A percentile compares a stretch with the other conserved stretches of the same genome.
These are phyloP conservation scores for Megalops cyprinoides DNA, from an alignment of 2,797 vertebrate genomes.

Conservation along the genomic window DNA sequence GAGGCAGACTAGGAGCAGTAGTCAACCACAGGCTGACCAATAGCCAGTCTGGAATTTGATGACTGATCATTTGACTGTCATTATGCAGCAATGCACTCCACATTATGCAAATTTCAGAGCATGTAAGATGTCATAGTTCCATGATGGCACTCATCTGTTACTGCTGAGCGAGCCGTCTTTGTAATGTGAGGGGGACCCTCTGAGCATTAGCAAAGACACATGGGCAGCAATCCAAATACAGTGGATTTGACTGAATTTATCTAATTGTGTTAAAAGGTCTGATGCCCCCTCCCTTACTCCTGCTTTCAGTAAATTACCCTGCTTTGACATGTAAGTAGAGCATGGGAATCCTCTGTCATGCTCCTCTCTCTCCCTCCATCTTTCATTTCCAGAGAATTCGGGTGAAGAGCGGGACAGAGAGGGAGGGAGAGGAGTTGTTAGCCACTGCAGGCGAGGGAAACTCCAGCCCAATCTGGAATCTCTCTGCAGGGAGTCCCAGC, in stretches of 20 bases:
- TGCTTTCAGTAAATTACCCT: slow-evolving; percentile 18
- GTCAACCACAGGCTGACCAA: too few relatives aligned
- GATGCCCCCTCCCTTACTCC: slow-evolving; percentile 18
- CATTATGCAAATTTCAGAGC: too few relatives aligned
- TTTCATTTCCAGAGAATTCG: neutral
- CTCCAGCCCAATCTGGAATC: neutral
- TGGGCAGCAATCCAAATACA: neutral
- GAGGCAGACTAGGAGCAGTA: neutral
- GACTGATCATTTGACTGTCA: too few relatives aligned
- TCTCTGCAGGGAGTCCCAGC: neutral
- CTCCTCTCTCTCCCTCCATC: neutral
- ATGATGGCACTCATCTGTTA: too few relatives aligned
- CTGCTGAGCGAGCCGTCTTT: too few relatives aligned
- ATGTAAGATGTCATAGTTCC: too few relatives aligned
- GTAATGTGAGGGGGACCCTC: neutral
- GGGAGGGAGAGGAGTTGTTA: neutral
- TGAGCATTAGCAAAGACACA: neutral
- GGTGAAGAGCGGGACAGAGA: neutral
- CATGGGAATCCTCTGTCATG: neutral
- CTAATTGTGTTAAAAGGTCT: slow-evolving; percentile 22
- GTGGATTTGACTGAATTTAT: slow-evolving; percentile 1
- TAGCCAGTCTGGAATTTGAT: too few relatives aligned
- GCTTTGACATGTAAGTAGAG: neutral
- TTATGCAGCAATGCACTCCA: too few relatives aligned
- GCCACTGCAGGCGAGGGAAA: neutral